phyloP scores from a whole-genome alignment of 2,888 invertebrate species.

The Amphipyra berbera region DNA sequence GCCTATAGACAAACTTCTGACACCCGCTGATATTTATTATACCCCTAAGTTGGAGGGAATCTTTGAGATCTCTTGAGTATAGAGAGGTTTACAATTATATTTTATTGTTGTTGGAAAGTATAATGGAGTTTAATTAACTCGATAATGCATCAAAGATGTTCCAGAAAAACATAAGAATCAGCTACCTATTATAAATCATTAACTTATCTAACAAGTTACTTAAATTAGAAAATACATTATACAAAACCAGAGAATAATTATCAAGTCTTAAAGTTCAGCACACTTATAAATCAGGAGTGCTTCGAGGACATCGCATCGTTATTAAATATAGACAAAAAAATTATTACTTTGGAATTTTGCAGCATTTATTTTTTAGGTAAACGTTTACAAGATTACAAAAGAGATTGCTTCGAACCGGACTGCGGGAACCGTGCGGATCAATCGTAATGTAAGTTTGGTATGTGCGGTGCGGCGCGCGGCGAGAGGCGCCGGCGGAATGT shows the following conservation, averaged over 20 bases:
- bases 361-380: neutral
- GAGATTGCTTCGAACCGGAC: neutral
- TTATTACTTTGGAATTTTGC: too few relatives aligned
- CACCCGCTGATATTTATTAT: conserved; percentile 23
- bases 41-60: conserved; percentile 9
- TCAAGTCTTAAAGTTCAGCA: neutral
- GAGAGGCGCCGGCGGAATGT: conserved; percentile 3
- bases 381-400: neutral
- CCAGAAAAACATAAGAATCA: neutral
- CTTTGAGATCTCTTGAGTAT: conserved; percentile 16
- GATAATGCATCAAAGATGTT: conserved; percentile 15
- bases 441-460: neutral
- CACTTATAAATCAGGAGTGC: neutral
- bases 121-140: conserved; percentile 20
- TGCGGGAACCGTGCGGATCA: neutral
- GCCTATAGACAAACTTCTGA: conserved; percentile 10
- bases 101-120: conserved; percentile 31
- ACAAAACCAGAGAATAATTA: neutral
- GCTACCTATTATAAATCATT: neutral
- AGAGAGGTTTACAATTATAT: conserved; percentile 24
- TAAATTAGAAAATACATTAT: conserved; percentile 8
- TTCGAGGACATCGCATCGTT: neutral
- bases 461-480: conserved; percentile 1
- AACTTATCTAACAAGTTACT: conserved; percentile 14
- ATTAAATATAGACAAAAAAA: neutral